Base-by-base conservation (phyloP, 1,140 invertebrate species). In the Tetramorium parvispinum region DNA sequence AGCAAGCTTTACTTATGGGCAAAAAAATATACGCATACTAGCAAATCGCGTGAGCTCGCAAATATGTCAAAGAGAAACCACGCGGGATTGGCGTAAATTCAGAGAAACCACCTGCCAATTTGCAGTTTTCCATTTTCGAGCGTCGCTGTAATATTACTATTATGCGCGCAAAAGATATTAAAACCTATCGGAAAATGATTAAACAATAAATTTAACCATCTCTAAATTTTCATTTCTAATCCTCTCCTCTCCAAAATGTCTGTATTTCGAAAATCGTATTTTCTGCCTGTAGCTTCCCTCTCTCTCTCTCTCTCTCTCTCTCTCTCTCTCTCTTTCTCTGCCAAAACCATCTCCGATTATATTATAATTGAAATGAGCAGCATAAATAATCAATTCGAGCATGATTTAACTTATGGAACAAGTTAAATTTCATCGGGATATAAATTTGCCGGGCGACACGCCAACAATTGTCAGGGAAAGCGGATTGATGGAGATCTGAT, bases 361-460 rank as follows among this genome's bases (percentile, higher is more conserved):
- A 63, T 78, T 78, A 63, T 13, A 77, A 63, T 32, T 10, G 40
- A 77, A 77, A 43, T 18, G 21, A 16, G 37, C n/a, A 1, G 8
- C 16, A 8, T 7, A 13, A 18, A 18, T 16, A 21, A 68, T 73
- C 13, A 21, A 75, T 37, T 55, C 13, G 37, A 51, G 21, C 32
- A 21, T 40, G 13, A 53, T 51, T 79, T 53, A 40, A 40, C 27
- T 18, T 24, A 18, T 24, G 61, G 32, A 32, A 3, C 32, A 32
- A n/a, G 3, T 21, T 21, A 71, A 73, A 82, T 46, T 40, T 63
- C 18, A 32, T 73, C 16, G 51, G 18, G 2, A 59, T 40, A 71
- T 57, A 71, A 57, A 82, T 82, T 71, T 46, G 37, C 21, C 21
- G 21, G 8, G 2, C 21, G 32, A n/a, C 18, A 82, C 65, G 78